A percentile compares a stretch with the other conserved stretches of the same genome.
Conservation (phyloP, 1,140 invertebrate genomes). For the Eulimnadia texana region DNA sequence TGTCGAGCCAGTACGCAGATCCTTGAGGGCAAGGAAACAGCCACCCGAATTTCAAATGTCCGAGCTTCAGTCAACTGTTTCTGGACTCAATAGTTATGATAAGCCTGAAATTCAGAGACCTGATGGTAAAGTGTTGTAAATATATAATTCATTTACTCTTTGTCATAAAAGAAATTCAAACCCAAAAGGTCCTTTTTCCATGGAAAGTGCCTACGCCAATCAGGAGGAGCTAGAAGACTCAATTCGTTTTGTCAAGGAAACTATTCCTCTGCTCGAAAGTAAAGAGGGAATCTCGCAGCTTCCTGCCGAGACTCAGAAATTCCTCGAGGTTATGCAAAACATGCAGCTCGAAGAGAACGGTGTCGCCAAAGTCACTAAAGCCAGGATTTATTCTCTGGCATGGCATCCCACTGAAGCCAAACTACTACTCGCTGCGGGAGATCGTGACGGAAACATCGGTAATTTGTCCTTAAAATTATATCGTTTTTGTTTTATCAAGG, state of each 20-base stretch:
- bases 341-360: neutral
- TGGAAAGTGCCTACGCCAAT: neutral
- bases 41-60: neutral
- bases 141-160: neutral
- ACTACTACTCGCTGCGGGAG: slow-evolving; percentile 19
- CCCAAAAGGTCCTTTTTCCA: neutral
- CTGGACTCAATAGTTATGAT: neutral
- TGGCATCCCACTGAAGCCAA: slow-evolving; percentile 21
- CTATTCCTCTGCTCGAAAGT: neutral
- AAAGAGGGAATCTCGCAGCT: neutral
- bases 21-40: neutral
- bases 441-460: slow-evolving; percentile 20
- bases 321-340: neutral
- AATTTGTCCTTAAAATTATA: neutral
- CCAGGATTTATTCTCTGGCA: slow-evolving; percentile 19
- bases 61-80: neutral
- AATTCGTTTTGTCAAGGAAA: neutral
- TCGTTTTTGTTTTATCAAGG: neutral
- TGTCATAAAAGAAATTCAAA: neutral
- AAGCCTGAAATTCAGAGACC: neutral
- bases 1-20: neutral
- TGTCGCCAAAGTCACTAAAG: slow-evolving; percentile 17
- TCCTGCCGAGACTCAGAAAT: neutral
- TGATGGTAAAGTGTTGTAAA: no score
- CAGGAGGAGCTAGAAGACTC: neutral